Percentiles rank a stretch among this genome's conserved stretches.
These are phyloP conservation scores for Acleris sparsana DNA, from an alignment of 2,888 invertebrate genomes.

Conservation along the genomic window DNA sequence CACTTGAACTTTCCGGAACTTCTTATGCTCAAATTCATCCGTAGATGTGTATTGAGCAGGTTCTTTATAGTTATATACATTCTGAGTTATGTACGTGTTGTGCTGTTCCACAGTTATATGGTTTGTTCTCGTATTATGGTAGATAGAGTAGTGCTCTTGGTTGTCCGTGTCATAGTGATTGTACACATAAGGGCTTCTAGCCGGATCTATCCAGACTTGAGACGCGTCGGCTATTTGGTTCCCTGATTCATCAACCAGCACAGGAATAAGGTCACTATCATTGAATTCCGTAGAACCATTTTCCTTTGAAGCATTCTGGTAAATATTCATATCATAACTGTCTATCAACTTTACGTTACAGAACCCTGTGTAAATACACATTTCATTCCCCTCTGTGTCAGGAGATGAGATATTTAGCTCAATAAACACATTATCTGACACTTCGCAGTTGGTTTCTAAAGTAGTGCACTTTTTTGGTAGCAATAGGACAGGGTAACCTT, in stretches of 20 bases:
- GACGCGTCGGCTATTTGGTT: conserved; percentile 51
- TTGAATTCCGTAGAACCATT: conserved; percentile 17
- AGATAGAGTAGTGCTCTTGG: conserved; percentile 53
- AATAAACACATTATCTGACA: conserved; percentile 64
- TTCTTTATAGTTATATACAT: conserved; percentile 65
- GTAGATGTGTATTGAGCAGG: conserved; percentile 48
- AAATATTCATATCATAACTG: conserved; percentile 49
- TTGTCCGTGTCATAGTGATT: conserved; percentile 56
- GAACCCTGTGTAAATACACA: conserved; percentile 62
- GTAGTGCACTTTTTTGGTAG: conserved; percentile 67
- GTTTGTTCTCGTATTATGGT: conserved; percentile 50
- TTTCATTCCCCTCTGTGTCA: conserved; percentile 63
- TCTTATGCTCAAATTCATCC: conserved; percentile 55
- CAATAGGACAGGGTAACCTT: conserved; percentile 61
- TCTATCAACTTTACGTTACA: conserved; percentile 69
- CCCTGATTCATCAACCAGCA: conserved; percentile 50
- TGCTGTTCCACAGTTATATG: conserved; percentile 66
- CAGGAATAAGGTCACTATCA: conserved; percentile 46
- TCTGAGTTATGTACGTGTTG: conserved; percentile 69
- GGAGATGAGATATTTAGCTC: conserved; percentile 62
- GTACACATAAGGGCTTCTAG: conserved; percentile 67
- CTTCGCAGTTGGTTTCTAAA: conserved; percentile 59
- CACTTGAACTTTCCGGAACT: conserved; percentile 48
- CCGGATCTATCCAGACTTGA: conserved; percentile 73
- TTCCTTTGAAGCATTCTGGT: conserved; percentile 34